These are phyloP conservation scores for Augiades crinisus DNA, from an alignment of 2,888 invertebrate species.

Conservation along the genomic window DNA sequence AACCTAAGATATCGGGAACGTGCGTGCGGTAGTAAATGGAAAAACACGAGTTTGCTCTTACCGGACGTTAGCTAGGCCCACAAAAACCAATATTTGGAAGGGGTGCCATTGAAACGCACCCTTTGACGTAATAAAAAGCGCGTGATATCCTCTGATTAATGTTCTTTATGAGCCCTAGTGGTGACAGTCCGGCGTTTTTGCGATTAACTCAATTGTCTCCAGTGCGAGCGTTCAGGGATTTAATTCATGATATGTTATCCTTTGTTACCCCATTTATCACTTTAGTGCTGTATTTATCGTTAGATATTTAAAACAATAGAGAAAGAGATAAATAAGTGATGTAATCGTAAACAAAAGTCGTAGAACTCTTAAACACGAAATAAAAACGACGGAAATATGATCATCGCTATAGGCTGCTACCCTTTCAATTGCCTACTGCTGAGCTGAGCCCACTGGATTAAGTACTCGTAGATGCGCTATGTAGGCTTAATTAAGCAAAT, in stretches of 20 bases:
- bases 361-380: too few species aligned
- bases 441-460: too few species aligned
- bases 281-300: neutral
- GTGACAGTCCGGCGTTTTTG: constrained; percentile 31
- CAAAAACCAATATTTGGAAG: constrained; percentile 80
- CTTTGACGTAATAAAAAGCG: constrained; percentile 68
- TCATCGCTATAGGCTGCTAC: too few species aligned
- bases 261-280: constrained; percentile 1
- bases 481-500: too few species aligned
- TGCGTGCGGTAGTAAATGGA: constrained; percentile 65
- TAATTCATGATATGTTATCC: constrained; percentile 16
- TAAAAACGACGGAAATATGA: too few species aligned
- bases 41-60: constrained; percentile 79
- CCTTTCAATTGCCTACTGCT: too few species aligned
- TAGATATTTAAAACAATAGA: too few species aligned
- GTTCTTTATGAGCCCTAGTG: constrained; percentile 43
- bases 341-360: too few species aligned
- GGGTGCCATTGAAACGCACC: constrained; percentile 73
- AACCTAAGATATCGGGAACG: constrained; percentile 62
- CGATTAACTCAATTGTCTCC: constrained; percentile 24
- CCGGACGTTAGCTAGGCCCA: constrained; percentile 58
- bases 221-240: constrained; percentile 10
- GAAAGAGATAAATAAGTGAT: too few species aligned
- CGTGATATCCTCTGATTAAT: constrained; percentile 75
- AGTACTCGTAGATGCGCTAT: too few species aligned